Evolutionary conservation across 2,113 vertebrate species (phyloP).

Genomic region (Tragelaphus strepsiceros): DNA sequence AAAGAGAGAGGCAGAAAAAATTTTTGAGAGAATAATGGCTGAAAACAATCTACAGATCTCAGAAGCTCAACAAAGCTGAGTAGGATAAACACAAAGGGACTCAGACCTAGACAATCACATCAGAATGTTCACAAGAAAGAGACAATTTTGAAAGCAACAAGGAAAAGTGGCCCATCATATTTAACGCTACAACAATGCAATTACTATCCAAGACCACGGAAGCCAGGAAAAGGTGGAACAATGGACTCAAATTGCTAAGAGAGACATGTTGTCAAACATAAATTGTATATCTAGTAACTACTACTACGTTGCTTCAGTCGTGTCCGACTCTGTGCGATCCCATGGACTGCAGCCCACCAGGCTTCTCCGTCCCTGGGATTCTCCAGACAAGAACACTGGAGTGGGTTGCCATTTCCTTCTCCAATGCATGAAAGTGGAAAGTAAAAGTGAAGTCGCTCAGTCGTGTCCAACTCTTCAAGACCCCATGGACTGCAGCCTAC

Average conservation of each 20-base stretch:
- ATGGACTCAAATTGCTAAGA: accelerated
- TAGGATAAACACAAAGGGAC: too few species aligned
- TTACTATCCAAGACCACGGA: accelerated
- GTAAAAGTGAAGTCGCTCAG: too few species aligned
- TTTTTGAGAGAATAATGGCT: background rate
- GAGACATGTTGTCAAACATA: background rate
- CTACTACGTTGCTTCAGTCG: too few species aligned
- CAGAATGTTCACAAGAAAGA: accelerated
- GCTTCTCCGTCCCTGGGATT: too few species aligned
- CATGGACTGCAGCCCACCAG: too few species aligned
- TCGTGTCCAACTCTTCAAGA: too few species aligned
- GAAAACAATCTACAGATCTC: background rate
- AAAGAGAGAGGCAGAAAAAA: background rate
- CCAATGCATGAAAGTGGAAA: too few species aligned
- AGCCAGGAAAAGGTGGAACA: accelerated
- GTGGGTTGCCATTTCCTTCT: too few species aligned
- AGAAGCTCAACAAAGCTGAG: accelerated
- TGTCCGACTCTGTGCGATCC: too few species aligned
- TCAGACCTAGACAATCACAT: background rate
- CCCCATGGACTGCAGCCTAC: too few species aligned
- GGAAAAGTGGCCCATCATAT: accelerated
- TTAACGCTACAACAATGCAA: accelerated
- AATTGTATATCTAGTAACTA: background rate
- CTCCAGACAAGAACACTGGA: too few species aligned
- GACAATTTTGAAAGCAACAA: background rate